Base-by-base conservation (phyloP, 2,113 vertebrate genomes). In the Dendropsophus ebraccatus region DNA sequence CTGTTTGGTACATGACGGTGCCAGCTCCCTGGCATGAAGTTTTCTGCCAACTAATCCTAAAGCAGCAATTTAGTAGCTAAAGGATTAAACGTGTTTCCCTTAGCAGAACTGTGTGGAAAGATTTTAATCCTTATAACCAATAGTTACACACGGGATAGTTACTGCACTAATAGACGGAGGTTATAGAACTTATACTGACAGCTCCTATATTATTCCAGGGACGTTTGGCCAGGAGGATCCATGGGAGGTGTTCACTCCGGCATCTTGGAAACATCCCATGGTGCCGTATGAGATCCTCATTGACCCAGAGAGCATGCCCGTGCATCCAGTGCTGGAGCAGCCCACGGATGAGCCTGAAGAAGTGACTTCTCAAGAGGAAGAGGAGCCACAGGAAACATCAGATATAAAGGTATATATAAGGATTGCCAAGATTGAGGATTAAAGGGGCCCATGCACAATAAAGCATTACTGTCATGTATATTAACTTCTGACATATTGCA, bases 251-350 rank as follows among this genome's bases (percentile, higher is more conserved):
- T 92, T 93, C 54, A 91, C 89, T 56, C 81, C 85, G 52, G 90
- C 92, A 16, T 96, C 94, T 62, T 95, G 94, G 95, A 93, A 92
- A 83, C 93, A 95, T 75, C 91, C 93, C 0, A 80, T 88, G 37
- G 91, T 93, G 80, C 93, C 94, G 32, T 90, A 83, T 35, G 93
- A 94, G 83, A 85, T 94, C 85, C 87, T 92, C 54, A 90, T 88
- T 60, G 91, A 95, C 84, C 91, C 93, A 8, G 81, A 91, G 60
- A 95, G 92, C 86, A 89, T 92, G 88, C 92, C 95, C 0, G 10
- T 87, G 85, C 87, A 90, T 58, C 80, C 85, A 0, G 16, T 79
- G 8, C 85, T 92, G 8, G 88, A 88, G 72, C 54, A 47, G 77
- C 82, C 82, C 72, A 47, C 76, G 49, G 17, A 65, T n/a, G 35